Evolutionary conservation across 2,888 invertebrate species (phyloP), one percentile per base, ranked within the genome.

Genomic region (Pyralis farinalis): DNA sequence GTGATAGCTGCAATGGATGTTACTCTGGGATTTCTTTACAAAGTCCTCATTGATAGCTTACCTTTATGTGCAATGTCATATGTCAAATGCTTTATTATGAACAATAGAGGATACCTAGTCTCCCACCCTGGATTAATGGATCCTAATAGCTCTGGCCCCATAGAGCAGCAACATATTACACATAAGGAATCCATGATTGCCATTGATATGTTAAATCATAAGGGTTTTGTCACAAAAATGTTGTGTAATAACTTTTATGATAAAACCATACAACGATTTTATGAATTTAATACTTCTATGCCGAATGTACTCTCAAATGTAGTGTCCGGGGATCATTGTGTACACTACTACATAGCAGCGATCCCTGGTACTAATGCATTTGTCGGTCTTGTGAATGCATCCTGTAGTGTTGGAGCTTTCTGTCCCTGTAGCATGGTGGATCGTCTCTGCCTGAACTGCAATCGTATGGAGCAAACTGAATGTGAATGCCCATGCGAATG

Each of bases 401-500:
- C 96, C 0, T 97, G 96, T 68, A 94, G 94, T 64, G 92, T 93
- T 1, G 92, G 93, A 1, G 93, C 95, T 3, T 98, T 98, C 80
- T 98, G 98, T 67, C 97, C 98, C 0, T 98, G 98, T 71, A 97
- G 96, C 66, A 96, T 95, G 80, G 94, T 93, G 41, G 96, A 97
- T 72, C 92, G 97, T 1, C 90, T 95, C 1, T 98, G 98, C 71
- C 90, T 98, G 16, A 97, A 97, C 71, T 98, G 98, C 71, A 94
- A 96, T 71, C 92, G 97, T 35, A 97, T 97, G 96, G 98, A 97
- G 71, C 97, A 96, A 79, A 95, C 93, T 1, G 97, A 97, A 68
- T 98, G 98, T 60, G 98, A 98, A 75, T 98, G 98, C 66, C 98
- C 98, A 0, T 98, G 98, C 71, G 97, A 98, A 75, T 98, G 98